Conservation (phyloP, 2,113 vertebrate species). For the Cepphus grylle region DNA sequence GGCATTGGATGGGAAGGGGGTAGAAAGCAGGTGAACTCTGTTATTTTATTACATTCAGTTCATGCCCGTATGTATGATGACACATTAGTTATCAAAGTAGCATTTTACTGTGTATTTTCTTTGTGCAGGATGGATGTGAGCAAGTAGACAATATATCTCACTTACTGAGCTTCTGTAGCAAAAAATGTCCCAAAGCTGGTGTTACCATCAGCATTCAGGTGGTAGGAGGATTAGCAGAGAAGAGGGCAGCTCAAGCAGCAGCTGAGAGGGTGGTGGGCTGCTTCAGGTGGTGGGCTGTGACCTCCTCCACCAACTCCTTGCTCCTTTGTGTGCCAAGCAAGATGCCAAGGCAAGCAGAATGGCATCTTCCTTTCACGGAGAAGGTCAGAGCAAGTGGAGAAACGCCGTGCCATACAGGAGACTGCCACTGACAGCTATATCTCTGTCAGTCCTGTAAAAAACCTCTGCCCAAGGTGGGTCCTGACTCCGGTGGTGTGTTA, state of each 20-base stretch:
- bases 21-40: not conserved
- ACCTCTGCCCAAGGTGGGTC: not conserved
- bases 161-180: not conserved
- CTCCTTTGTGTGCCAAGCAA: not conserved
- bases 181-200: not conserved
- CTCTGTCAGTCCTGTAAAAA: not conserved
- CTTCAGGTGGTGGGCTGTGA: not conserved
- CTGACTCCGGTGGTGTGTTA: not conserved
- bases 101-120: not conserved
- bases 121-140: not conserved
- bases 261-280: not conserved
- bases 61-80: not conserved
- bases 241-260: not conserved
- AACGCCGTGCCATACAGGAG: fast-evolving
- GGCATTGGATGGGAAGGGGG: not conserved
- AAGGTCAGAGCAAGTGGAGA: not conserved
- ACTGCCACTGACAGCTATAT: fast-evolving
- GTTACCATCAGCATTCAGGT: not conserved
- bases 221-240: not conserved
- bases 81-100: not conserved
- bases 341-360: not conserved
- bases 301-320: not conserved
- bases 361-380: not conserved
- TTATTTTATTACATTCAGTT: not conserved
- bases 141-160: not conserved